Base-by-base conservation (phyloP, 2,113 vertebrate genomes). In the Rafetus swinhoei region DNA sequence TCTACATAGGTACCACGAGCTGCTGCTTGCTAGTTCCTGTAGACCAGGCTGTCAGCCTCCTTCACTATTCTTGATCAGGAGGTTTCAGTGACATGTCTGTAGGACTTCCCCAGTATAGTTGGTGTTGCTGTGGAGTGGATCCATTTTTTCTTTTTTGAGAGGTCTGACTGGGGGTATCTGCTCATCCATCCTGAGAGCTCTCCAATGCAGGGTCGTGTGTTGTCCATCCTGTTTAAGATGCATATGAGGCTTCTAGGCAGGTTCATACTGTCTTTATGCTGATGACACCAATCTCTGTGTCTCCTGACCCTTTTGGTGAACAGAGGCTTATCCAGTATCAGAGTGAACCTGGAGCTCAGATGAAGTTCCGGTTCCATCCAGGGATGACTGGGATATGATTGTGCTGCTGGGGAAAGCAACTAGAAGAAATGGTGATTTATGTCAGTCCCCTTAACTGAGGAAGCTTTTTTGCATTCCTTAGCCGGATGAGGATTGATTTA, bases 401-500 rank as follows among this genome's bases (percentile, higher is more conserved):
- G 59, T 62, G 14, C 60, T 65, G 60, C 29, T 16, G 29, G 60
- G 27, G 27, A 65, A 65, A 32, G 60, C 60, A 65, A 65, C 27
- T 29, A 65, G 60, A 65, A 32, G 29, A 65, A 65, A 65, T 32
- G 14, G 60, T 32, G 14, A 65, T 65, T 32, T 15, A 32, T 29
- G 27, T 15, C 27, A 65, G 60, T 65, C 14, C 14, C 60, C 29
- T 65, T 32, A 32, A 95, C 90, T 52, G 88, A 65, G 93, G 86
- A 87, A 82, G 89, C 93, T 93, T 97, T 97, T 95, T 93, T 93
- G 72, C 53, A 95, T 97, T 97, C 96, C 91, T 93, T 96, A 95
- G 95, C 96, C 91, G 94, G 92, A 96, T 93, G 87, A 90, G 2
- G 0, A 82, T 14, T 87, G 86, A 62, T 55, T 88, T 94, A 95